These are phyloP conservation scores for Nothobranchius furzeri DNA, from an alignment of 2,113 vertebrate species.

Conservation along the genomic window DNA sequence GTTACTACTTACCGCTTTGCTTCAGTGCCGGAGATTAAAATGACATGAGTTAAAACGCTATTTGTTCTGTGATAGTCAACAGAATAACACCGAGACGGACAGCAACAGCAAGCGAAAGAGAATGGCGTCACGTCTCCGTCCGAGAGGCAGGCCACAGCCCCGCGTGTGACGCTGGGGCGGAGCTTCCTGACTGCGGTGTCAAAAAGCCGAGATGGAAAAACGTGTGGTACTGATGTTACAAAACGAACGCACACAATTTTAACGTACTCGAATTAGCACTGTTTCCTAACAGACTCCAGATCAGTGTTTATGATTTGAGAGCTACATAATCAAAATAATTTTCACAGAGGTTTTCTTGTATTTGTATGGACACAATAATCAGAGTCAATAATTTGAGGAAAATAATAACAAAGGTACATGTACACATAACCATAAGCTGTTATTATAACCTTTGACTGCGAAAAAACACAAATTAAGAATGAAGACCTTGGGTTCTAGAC, in stretches of 20 bases:
- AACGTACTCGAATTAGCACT: not conserved
- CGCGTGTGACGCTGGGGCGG: conserved; percentile 40
- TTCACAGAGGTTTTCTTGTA: no score
- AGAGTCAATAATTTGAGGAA: no score
- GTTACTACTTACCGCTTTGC: conserved; percentile 34
- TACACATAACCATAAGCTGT: no score
- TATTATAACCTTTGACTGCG: no score
- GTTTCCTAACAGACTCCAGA: not conserved
- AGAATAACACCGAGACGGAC: not conserved
- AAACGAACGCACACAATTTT: conserved; percentile 28
- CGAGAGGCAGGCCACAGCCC: not conserved
- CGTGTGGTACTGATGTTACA: not conserved
- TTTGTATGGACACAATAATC: no score
- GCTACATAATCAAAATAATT: no score
- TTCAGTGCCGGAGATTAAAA: conserved; percentile 24
- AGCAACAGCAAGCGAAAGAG: not conserved
- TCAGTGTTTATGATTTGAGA: not conserved
- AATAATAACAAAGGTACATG: no score
- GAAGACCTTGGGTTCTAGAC: no score
- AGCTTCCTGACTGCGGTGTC: not conserved
- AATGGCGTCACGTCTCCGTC: not conserved
- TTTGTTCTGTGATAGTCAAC: not conserved
- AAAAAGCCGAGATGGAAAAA: not conserved
- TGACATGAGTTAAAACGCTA: conserved; percentile 32
- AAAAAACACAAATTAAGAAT: no score